Conservation (phyloP, 2,797 vertebrate species). For the Pipistrellus nathusii region DNA sequence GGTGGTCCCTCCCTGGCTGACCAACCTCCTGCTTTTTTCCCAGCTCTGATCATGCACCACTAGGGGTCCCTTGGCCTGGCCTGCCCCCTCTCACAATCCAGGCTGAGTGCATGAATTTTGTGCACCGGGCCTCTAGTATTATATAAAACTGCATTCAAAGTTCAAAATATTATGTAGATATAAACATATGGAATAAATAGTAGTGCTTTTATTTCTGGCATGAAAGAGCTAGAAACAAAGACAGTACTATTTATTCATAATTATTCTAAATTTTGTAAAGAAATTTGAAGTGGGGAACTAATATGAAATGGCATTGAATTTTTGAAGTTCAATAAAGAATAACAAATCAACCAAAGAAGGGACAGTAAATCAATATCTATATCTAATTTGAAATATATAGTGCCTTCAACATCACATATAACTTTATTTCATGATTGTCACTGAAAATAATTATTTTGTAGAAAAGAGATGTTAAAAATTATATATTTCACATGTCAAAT, state of each 20-base stretch:
- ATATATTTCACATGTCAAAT: neutral
- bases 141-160: neutral
- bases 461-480: neutral
- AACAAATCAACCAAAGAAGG: neutral
- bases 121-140: neutral
- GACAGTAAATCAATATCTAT: neutral
- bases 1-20: too few relatives aligned
- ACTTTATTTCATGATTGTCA: neutral
- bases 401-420: neutral
- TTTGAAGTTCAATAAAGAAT: neutral
- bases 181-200: neutral
- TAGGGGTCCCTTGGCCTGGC: too few relatives aligned
- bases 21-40: too few relatives aligned
- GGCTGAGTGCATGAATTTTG: too few relatives aligned
- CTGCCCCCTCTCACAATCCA: too few relatives aligned
- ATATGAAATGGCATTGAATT: neutral
- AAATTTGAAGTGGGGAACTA: conserved; percentile 10
- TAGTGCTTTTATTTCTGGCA: neutral
- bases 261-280: conserved; percentile 41
- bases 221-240: neutral
- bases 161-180: neutral
- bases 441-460: neutral
- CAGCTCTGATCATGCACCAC: too few relatives aligned
- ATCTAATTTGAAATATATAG: neutral
- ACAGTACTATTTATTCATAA: neutral